phyloP scores from a whole-genome alignment of 2,888 invertebrate genomes.

The Cephus sareptanus region DNA sequence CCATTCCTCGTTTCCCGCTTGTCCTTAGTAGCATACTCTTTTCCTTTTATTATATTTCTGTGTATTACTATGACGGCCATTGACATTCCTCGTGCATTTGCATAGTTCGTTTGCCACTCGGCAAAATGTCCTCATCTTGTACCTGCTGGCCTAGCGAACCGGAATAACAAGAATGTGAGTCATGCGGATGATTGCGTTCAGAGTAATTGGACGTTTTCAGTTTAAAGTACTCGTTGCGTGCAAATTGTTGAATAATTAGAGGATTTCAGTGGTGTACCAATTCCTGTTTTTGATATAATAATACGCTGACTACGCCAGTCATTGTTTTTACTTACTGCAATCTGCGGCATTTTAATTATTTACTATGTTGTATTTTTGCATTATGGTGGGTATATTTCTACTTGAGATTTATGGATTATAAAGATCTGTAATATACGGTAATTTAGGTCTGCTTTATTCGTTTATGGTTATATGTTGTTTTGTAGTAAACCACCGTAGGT shows the following conservation, averaged over 20 bases:
- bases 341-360: not conserved
- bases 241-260: not conserved
- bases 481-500: not conserved
- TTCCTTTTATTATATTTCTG: not conserved
- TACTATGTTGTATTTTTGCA: not conserved
- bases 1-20: slow-evolving; percentile 5
- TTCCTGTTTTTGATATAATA: not conserved
- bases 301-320: not conserved
- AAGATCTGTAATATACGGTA: not conserved
- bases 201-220: not conserved
- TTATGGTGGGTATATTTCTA: not conserved
- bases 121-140: not conserved
- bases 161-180: not conserved
- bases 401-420: not conserved
- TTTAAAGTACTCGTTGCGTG: not conserved
- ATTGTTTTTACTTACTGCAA: not conserved
- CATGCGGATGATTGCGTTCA: not conserved
- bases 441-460: not conserved
- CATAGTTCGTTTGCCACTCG: not conserved
- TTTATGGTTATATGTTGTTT: not conserved
- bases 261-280: not conserved
- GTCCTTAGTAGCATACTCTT: not conserved
- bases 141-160: not conserved
- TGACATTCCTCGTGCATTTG: not conserved
- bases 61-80: not conserved